These are phyloP conservation scores for Hybos culiciformis DNA, from an alignment of 2,888 invertebrate genomes.

Conservation along the genomic window DNA sequence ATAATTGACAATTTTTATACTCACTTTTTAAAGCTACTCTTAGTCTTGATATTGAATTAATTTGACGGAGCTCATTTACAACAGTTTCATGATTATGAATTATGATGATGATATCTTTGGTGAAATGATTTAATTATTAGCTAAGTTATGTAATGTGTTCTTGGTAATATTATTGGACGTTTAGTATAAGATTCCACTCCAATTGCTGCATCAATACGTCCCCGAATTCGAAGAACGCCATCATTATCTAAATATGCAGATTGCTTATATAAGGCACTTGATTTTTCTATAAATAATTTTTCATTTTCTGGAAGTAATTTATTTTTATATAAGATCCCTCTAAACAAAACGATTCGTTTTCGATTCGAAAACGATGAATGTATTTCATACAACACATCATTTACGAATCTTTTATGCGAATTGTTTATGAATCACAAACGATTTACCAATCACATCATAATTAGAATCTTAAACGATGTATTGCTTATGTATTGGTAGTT, in stretches of 20 bases:
- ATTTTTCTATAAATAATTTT: no score
- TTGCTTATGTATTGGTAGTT: no score
- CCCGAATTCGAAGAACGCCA: constrained; percentile 5
- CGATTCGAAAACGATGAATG: no score
- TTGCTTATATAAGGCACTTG: constrained; percentile 4
- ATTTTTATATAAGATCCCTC: no score
- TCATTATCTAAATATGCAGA: constrained; percentile 8
- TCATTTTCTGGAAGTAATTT: no score
- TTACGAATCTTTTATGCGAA: no score
- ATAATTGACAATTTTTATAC: constrained; percentile 8
- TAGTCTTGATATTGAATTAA: constrained; percentile 1
- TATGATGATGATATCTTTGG: constrained; percentile 4
- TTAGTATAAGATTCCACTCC: background rate
- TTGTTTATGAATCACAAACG: no score
- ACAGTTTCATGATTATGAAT: constrained; percentile 8
- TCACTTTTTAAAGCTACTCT: constrained; percentile 6
- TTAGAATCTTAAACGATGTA: no score
- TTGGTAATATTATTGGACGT: constrained; percentile 7
- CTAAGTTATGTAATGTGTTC: constrained; percentile 2
- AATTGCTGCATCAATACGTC: constrained; percentile 7
- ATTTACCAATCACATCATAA: no score
- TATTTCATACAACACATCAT: no score
- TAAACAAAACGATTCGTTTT: no score
- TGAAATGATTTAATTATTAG: constrained; percentile 6
- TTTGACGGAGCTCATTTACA: constrained; percentile 10